Base-by-base conservation (phyloP, 2,888 invertebrate species). In the Choristoneura rosaceana region DNA sequence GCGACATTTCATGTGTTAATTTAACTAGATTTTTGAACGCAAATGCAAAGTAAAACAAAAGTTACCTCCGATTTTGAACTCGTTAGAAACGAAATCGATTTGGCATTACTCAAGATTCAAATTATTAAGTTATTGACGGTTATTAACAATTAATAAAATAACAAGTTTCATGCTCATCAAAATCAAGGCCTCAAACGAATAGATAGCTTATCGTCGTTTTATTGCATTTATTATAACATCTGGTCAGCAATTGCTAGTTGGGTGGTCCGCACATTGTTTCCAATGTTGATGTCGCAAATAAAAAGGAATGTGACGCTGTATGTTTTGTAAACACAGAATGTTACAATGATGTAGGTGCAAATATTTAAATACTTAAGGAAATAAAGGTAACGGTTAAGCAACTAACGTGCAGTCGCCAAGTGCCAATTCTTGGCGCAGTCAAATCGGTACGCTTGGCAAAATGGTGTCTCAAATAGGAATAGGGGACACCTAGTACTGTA, bases 241-340 rank as follows among this genome's bases (percentile, higher is more conserved):
- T 85, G 82, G 79, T 81, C 78, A 74, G 78, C 77, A 80, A 79
- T 77, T 77, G 76, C 82, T 74, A 73, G 79, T 78, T 84, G 84
- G 84, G 84, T 84, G 84, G 82, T 80, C 81, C 74, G 69, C 69
- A 74, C 75, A 68, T 73, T 74, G 82, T 82, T 81, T 79, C 74
- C 76, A 74, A 74, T 78, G 78, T 71, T 69, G 76, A 76, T 82
- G 80, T 84, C 81, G 83, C 81, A 76, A 78, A 80, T 79, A 79
- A 81, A 81, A 80, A 83, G 73, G 59, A 73, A 73, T 73, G 63
- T 64, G 52, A 73, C 73, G 63, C 59, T 73, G 71, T 69, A 75
- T 82, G 86, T 87, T 90, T 89, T 81, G 81, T 85, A 89, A 90
- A 90, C 84, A 86, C 79, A 79, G 79, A 75, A 78, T 83, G 82